phyloP scores from a whole-genome alignment of 1,140 invertebrate genomes.

The Apis florea region DNA sequence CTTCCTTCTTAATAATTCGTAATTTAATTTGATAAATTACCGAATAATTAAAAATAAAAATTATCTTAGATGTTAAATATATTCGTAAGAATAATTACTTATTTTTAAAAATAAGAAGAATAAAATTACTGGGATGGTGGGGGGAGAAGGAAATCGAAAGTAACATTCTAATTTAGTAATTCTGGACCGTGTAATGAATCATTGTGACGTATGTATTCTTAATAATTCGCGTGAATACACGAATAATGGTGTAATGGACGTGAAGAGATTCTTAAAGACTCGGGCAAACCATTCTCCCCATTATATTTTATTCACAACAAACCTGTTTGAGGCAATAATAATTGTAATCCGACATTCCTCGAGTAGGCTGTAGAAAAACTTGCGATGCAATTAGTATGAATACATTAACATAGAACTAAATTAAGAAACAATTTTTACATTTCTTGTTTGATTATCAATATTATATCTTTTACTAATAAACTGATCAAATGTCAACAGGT shows the following conservation, averaged over 20 bases:
- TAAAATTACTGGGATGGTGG: too few species aligned
- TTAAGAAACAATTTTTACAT: too few species aligned
- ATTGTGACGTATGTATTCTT: background rate
- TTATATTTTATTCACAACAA: background rate
- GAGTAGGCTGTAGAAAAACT: background rate
- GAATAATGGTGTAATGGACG: background rate
- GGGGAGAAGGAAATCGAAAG: constrained; percentile 21
- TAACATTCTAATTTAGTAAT: constrained; percentile 29
- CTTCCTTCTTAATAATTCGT: too few species aligned
- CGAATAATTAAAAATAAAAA: too few species aligned
- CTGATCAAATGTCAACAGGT: too few species aligned
- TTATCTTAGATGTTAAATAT: too few species aligned
- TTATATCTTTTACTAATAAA: too few species aligned
- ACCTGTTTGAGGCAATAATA: background rate
- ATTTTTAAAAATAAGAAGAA: too few species aligned
- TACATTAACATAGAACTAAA: background rate
- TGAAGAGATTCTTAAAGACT: background rate
- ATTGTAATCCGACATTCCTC: background rate
- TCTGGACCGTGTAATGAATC: constrained; percentile 13
- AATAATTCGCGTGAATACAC: background rate
- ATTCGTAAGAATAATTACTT: too few species aligned
- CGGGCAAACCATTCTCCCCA: background rate
- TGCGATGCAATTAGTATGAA: background rate
- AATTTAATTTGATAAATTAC: too few species aligned
- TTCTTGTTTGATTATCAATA: too few species aligned